A percentile compares a stretch with the other conserved stretches of the same genome.
Conservation (phyloP, 2,113 vertebrate species). For the Melanocharis versteri region DNA sequence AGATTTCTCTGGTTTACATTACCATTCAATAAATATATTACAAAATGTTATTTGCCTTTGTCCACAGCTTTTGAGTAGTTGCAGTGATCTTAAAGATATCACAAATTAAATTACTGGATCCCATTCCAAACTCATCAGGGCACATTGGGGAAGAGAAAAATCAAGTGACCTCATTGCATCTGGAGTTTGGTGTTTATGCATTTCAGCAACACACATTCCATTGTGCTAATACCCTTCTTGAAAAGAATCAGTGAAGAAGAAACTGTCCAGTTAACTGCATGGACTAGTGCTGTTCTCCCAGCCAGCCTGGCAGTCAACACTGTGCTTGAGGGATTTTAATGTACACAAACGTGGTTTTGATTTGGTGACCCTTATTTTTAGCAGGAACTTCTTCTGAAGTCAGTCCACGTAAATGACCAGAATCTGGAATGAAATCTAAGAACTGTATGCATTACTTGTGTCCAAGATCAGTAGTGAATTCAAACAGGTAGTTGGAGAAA, state of each 20-base stretch:
- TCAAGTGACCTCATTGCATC: neutral
- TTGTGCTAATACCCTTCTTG: neutral
- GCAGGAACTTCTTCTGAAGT: slow-evolving; percentile 18
- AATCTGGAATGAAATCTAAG: slow-evolving; percentile 23
- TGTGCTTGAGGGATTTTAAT: neutral
- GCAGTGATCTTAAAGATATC: neutral
- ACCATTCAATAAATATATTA: slow-evolving; percentile 9
- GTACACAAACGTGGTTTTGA: neutral
- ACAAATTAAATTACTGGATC: slow-evolving; percentile 1
- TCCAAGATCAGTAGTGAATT: neutral
- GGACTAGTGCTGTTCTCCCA: neutral
- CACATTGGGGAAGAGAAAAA: neutral
- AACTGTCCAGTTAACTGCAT: neutral
- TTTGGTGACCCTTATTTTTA: slow-evolving; percentile 9
- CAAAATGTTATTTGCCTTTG: neutral
- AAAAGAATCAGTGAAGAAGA: neutral
- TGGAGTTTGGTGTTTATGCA: neutral
- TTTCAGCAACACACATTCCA: neutral
- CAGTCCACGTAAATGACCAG: neutral
- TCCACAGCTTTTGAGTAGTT: neutral
- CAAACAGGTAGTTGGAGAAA: neutral
- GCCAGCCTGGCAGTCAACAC: neutral
- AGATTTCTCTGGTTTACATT: slow-evolving; percentile 25
- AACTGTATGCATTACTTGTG: neutral
- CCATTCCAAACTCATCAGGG: neutral